These are phyloP conservation scores for Gryllus longicercus DNA, from an alignment of 2,888 invertebrate genomes.

Conservation along the genomic window DNA sequence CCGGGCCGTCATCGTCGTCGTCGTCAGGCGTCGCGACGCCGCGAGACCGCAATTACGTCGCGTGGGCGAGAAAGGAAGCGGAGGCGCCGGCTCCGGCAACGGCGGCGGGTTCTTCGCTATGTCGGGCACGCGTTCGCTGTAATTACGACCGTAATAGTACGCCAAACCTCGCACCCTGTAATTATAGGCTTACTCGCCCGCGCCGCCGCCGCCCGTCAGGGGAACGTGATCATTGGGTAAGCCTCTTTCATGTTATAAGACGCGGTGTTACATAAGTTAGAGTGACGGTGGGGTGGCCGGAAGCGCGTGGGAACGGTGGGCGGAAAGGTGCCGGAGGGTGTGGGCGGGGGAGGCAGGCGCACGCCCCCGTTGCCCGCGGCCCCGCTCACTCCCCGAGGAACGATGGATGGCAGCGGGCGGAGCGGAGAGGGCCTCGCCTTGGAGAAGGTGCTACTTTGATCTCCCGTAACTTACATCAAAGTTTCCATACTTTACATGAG, in stretches of 20 bases:
- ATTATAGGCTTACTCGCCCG: background rate
- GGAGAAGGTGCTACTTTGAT: background rate
- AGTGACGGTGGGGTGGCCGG: background rate
- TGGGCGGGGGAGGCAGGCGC: too few relatives aligned
- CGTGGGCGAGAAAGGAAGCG: too few relatives aligned
- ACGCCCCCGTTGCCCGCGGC: too few relatives aligned
- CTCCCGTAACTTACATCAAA: background rate
- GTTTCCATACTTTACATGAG: background rate
- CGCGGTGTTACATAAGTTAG: background rate
- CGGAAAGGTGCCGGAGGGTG: too few relatives aligned
- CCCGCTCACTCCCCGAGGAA: too few relatives aligned
- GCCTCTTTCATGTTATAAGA: slow-evolving; percentile 3
- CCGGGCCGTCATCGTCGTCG: too few relatives aligned
- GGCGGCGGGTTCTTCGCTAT: background rate
- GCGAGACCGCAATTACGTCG: too few relatives aligned
- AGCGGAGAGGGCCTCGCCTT: too few relatives aligned
- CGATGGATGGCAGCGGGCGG: too few relatives aligned
- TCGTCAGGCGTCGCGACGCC: too few relatives aligned
- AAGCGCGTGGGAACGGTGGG: background rate
- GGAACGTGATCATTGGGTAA: background rate
- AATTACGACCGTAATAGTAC: background rate
- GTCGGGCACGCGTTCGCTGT: slow-evolving; percentile 6
- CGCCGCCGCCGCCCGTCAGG: background rate
- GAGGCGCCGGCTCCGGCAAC: background rate
- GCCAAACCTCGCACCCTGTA: slow-evolving; percentile 8